Percentiles rank a stretch among this genome's conserved stretches.
Conservation (phyloP, 2,797 vertebrate species). For the Bryconaethiops microstoma region DNA sequence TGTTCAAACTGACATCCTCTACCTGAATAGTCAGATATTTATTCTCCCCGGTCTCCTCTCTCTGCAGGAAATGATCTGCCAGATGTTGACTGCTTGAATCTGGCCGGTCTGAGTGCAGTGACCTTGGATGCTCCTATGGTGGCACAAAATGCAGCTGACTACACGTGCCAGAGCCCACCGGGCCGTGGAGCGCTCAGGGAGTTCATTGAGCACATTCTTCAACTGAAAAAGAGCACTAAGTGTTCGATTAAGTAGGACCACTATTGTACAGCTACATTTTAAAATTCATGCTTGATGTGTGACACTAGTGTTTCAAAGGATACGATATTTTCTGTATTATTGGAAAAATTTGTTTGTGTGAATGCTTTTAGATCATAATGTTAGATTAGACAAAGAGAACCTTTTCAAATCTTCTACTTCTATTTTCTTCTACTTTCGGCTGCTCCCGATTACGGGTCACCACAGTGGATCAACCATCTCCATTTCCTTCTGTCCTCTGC, state of each 20-base stretch:
- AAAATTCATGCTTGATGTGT: background rate
- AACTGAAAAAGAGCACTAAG: conserved; percentile 80
- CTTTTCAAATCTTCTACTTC: too few relatives aligned
- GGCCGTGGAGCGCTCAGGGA: conserved; percentile 85
- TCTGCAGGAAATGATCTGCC: conserved; percentile 80
- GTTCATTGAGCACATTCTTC: conserved; percentile 87
- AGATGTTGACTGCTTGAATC: conserved; percentile 83
- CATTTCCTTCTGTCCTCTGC: too few relatives aligned
- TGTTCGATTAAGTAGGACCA: conserved; percentile 23
- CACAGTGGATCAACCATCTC: too few relatives aligned
- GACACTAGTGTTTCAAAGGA: too few relatives aligned
- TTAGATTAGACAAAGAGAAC: too few relatives aligned
- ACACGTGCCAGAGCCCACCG: conserved; percentile 76
- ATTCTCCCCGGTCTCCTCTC: background rate
- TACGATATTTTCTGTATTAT: too few relatives aligned
- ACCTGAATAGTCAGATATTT: background rate
- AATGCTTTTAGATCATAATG: too few relatives aligned
- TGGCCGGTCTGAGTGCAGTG: conserved; percentile 82
- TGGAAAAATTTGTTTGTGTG: too few relatives aligned
- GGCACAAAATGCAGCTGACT: conserved; percentile 81
- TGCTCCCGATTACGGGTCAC: too few relatives aligned
- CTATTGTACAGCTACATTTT: background rate
- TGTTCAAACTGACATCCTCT: too few relatives aligned
- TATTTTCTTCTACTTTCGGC: too few relatives aligned
- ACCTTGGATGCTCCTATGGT: conserved; percentile 76